A percentile compares a stretch with the other conserved stretches of the same genome.
Conservation (phyloP, 2,797 vertebrate species). For the Cyprinella venusta region DNA sequence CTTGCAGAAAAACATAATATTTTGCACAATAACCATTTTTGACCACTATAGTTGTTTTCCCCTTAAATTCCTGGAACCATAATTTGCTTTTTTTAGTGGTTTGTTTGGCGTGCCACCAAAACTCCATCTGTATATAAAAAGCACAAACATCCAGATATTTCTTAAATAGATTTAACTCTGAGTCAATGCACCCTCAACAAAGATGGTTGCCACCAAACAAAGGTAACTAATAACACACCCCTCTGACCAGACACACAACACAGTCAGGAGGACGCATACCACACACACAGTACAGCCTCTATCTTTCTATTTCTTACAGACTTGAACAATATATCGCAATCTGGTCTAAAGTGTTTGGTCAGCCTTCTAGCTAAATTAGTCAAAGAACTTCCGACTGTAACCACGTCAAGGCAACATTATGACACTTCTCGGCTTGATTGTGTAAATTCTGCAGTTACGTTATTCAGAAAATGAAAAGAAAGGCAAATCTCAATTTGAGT, state of each 20-base stretch:
- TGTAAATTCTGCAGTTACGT: background rate
- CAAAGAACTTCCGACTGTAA: background rate
- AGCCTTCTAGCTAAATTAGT: constrained; percentile 3
- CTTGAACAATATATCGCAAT: background rate
- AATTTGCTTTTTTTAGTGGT: background rate
- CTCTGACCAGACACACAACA: background rate
- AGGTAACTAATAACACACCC: constrained; percentile 62
- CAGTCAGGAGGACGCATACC: background rate
- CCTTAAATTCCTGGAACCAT: background rate
- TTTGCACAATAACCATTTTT: background rate
- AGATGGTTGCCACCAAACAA: constrained; percentile 77
- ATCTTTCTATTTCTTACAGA: background rate
- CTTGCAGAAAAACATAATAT: background rate
- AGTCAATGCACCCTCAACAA: constrained; percentile 59
- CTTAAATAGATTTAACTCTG: constrained; percentile 48
- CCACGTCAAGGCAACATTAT: background rate
- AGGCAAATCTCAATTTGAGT: background rate
- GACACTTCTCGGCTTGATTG: background rate
- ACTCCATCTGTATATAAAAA: background rate
- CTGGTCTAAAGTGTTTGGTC: background rate
- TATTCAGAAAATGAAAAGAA: background rate
- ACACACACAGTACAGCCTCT: background rate
- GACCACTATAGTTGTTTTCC: background rate
- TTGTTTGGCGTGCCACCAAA: background rate
- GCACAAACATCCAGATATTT: constrained; percentile 49